Conservation (phyloP, 2,888 invertebrate species). For the Melieria crassipennis region DNA sequence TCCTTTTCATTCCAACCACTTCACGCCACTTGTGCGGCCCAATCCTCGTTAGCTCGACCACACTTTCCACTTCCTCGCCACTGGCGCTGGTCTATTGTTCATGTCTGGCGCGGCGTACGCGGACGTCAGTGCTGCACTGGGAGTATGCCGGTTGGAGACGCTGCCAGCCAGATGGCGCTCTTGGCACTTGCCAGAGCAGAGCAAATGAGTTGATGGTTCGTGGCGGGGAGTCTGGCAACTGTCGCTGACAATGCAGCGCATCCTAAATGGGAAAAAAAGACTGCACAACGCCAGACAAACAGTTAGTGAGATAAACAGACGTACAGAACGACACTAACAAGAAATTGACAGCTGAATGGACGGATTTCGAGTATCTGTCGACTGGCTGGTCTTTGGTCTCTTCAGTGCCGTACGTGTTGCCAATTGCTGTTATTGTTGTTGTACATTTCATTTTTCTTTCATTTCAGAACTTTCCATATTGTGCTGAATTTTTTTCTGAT, state of each 20-base stretch:
- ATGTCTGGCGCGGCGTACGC: not conserved
- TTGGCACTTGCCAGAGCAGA: too few species aligned
- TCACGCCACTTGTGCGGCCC: conserved; percentile 1
- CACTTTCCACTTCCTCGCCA: conserved; percentile 1
- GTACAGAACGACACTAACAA: conserved; percentile 39
- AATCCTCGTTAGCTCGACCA: not conserved
- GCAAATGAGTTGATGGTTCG: too few species aligned
- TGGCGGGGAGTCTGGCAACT: too few species aligned
- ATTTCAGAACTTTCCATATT: not conserved
- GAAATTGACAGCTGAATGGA: conserved; percentile 52
- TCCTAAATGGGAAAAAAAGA: too few species aligned
- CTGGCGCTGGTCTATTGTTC: not conserved
- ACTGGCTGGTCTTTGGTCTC: not conserved
- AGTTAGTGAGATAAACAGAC: too few species aligned
- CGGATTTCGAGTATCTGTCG: conserved; percentile 37
- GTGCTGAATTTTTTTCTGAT: not conserved
- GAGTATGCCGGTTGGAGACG: too few species aligned
- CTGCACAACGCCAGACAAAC: too few species aligned
- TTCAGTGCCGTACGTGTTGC: conserved; percentile 9
- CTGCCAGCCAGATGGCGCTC: too few species aligned
- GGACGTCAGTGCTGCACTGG: not conserved
- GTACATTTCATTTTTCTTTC: not conserved
- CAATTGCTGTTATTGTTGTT: not conserved
- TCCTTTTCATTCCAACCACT: conserved; percentile 5
- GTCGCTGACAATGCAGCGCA: too few species aligned